Evolutionary conservation across 1,140 invertebrate species (phyloP).

Genomic region (Geopemphigus sp.): DNA sequence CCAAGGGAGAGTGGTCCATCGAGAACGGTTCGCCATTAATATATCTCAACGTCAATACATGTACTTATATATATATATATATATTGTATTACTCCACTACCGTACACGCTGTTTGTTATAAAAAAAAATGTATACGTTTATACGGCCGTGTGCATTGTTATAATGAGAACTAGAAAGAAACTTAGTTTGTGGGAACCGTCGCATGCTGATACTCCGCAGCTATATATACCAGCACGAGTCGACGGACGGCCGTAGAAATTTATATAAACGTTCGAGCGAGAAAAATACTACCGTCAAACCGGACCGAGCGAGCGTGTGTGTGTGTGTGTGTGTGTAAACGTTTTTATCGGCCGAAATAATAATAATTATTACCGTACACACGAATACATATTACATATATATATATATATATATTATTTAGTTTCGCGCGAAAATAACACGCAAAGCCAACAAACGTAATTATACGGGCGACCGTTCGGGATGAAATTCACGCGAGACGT

Average conservation of each 20-base stretch:
- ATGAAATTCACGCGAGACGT: slow-evolving; percentile 32
- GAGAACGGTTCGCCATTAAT: background rate
- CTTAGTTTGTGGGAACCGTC: slow-evolving; percentile 15
- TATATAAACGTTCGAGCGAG: slow-evolving; percentile 11
- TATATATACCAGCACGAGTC: background rate
- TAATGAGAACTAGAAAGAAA: slow-evolving; percentile 29
- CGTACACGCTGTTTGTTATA: background rate
- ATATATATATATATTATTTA: too few relatives aligned
- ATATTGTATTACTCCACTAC: background rate
- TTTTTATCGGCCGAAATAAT: slow-evolving; percentile 20
- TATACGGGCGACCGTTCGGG: slow-evolving; percentile 2
- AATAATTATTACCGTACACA: slow-evolving; percentile 18
- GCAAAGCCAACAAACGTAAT: slow-evolving; percentile 2
- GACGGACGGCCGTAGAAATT: background rate
- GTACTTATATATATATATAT: background rate
- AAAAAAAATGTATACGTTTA: background rate
- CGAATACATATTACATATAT: too few relatives aligned
- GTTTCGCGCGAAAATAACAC: slow-evolving; percentile 25
- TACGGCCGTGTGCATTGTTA: background rate
- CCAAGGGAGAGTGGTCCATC: background rate
- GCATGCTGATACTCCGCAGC: background rate
- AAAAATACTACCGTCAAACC: background rate
- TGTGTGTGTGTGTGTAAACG: background rate
- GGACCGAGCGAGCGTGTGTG: background rate
- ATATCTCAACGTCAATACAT: background rate